A percentile compares a stretch with the other conserved stretches of the same genome.
Evolutionary conservation across 2,113 vertebrate genomes (phyloP).

Genomic region (Climacteris rufus): DNA sequence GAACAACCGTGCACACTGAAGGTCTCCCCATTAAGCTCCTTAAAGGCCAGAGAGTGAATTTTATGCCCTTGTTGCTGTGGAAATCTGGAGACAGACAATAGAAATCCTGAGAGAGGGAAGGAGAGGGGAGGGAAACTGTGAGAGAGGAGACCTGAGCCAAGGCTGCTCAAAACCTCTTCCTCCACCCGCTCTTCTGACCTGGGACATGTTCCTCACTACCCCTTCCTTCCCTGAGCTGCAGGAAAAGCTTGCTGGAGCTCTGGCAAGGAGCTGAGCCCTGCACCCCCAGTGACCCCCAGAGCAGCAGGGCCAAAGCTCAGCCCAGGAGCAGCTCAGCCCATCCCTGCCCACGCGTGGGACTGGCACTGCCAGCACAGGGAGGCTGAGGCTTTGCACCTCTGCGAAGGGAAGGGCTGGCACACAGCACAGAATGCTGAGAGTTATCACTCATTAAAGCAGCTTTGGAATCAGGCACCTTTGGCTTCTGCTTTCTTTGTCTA

Average conservation of each 20-base stretch:
- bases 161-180: neutral
- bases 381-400: too few species aligned
- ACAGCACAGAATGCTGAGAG: neutral
- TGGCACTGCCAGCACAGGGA: too few species aligned
- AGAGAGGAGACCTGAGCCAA: neutral
- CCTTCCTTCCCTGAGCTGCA: neutral
- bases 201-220: neutral
- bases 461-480: neutral
- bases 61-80: neutral
- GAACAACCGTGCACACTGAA: conserved; percentile 60
- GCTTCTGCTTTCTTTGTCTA: neutral
- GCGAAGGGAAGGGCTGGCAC: neutral
- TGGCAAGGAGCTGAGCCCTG: neutral
- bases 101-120: neutral
- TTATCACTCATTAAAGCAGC: neutral
- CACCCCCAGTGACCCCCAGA: neutral
- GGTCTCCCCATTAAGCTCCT: conserved; percentile 49
- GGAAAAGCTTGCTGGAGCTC: neutral
- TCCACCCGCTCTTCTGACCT: neutral
- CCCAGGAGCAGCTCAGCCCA: neutral
- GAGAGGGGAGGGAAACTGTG: neutral
- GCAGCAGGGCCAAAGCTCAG: neutral
- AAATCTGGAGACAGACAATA: neutral
- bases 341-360: too few species aligned
- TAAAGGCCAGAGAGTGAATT: conserved; percentile 47